phyloP scores from a whole-genome alignment of 2,113 vertebrate species.

The Grus americana region DNA sequence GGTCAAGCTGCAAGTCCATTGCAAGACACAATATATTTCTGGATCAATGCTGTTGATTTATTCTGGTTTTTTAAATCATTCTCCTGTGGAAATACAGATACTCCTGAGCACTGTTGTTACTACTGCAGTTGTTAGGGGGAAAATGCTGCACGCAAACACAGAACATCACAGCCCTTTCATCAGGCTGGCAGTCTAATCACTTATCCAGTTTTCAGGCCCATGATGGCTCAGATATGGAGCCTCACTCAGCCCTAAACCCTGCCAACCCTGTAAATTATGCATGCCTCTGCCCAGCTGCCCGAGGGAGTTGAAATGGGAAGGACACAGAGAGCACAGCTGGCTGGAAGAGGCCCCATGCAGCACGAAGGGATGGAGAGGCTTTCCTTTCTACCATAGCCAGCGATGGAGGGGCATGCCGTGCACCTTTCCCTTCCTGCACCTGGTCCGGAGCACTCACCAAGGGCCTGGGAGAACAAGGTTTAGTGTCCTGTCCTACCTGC shows the following conservation, averaged over 20 bases:
- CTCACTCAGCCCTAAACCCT: background rate
- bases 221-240: background rate
- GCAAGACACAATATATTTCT: background rate
- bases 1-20: background rate
- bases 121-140: background rate
- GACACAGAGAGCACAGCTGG: background rate
- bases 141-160: background rate
- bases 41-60: background rate
- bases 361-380: background rate
- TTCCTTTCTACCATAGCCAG: background rate
- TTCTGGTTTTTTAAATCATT: background rate
- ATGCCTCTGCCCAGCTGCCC: fast-evolving
- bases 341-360: background rate
- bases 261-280: background rate
- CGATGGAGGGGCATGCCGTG: background rate
- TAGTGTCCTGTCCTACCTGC: background rate
- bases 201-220: background rate
- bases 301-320: background rate
- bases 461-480: background rate
- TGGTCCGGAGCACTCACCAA: background rate
- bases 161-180: background rate
- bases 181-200: background rate
- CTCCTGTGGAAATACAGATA: background rate
- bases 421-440: background rate
- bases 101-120: background rate